These are phyloP conservation scores for Chelonus formosanus DNA, from an alignment of 2,888 invertebrate species.

Conservation along the genomic window DNA sequence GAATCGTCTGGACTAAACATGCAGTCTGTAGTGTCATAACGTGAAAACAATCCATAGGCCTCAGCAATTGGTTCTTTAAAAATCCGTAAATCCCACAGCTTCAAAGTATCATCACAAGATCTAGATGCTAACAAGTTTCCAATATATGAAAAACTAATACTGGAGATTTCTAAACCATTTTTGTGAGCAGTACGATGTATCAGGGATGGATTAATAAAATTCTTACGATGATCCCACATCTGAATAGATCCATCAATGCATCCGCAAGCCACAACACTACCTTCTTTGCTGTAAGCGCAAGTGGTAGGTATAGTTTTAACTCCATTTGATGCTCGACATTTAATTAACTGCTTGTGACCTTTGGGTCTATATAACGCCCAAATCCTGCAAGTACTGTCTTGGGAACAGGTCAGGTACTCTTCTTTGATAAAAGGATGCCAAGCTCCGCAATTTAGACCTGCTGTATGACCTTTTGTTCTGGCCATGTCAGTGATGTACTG, in stretches of 20 bases:
- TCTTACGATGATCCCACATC: slow-evolving; percentile 95
- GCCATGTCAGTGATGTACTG: slow-evolving; percentile 96
- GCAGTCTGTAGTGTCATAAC: slow-evolving; percentile 82
- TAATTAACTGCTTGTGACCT: slow-evolving; percentile 84
- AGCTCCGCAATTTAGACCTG: slow-evolving; percentile 84
- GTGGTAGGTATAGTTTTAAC: slow-evolving; percentile 85
- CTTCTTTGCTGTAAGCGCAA: slow-evolving; percentile 85
- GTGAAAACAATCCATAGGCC: slow-evolving; percentile 77
- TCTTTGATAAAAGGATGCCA: slow-evolving; percentile 93
- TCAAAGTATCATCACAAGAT: slow-evolving; percentile 91
- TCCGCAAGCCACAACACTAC: slow-evolving; percentile 87
- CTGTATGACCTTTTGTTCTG: slow-evolving; percentile 92
- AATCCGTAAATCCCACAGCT: slow-evolving; percentile 91
- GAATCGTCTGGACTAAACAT: slow-evolving; percentile 93
- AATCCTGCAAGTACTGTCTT: slow-evolving; percentile 91
- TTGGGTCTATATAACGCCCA: slow-evolving; percentile 87
- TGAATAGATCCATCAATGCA: slow-evolving; percentile 96
- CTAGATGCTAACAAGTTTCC: slow-evolving; percentile 81
- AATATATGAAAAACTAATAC: slow-evolving; percentile 88
- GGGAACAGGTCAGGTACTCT: slow-evolving; percentile 93
- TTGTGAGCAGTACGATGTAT: slow-evolving; percentile 83
- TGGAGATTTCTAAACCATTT: slow-evolving; percentile 81
- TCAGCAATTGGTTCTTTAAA: slow-evolving; percentile 81
- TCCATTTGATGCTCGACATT: slow-evolving; percentile 86
- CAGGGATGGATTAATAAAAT: slow-evolving; percentile 86